Evolutionary conservation across 2,113 vertebrate species (phyloP).

Genomic region (Eudyptes chrysolophus): DNA sequence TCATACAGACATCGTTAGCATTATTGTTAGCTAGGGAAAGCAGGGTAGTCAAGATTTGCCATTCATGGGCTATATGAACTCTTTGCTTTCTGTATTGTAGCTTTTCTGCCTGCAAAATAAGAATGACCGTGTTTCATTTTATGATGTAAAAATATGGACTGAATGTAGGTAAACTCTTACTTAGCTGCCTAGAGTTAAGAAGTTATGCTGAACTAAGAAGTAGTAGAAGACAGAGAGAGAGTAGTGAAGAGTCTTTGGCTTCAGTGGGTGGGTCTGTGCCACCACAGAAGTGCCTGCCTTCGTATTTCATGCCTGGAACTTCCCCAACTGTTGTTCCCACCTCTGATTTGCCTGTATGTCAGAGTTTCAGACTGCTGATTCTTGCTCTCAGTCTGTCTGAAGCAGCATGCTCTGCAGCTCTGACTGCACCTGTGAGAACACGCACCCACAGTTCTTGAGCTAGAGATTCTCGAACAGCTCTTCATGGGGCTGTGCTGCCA

Average conservation of each 20-base stretch:
- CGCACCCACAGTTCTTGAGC: background rate
- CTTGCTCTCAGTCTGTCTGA: background rate
- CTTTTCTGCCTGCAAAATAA: background rate
- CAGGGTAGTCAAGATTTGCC: background rate
- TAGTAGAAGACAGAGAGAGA: background rate
- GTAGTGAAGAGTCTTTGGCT: background rate
- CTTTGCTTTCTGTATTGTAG: background rate
- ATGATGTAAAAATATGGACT: background rate
- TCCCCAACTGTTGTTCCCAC: background rate
- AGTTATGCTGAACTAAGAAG: background rate
- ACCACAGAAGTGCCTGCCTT: background rate
- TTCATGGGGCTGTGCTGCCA: background rate
- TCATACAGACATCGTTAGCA: background rate
- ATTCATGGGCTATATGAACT: background rate
- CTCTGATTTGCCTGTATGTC: background rate
- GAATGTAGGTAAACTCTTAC: background rate
- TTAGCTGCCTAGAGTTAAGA: background rate
- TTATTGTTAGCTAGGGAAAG: background rate
- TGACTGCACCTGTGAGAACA: background rate
- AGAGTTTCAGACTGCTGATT: background rate
- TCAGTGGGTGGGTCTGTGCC: background rate
- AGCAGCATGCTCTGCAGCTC: background rate
- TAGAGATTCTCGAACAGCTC: background rate
- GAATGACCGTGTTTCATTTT: background rate
- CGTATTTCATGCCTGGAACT: background rate